Base-by-base conservation (phyloP, 2,888 invertebrate genomes). In the Dendrolimus pini region DNA sequence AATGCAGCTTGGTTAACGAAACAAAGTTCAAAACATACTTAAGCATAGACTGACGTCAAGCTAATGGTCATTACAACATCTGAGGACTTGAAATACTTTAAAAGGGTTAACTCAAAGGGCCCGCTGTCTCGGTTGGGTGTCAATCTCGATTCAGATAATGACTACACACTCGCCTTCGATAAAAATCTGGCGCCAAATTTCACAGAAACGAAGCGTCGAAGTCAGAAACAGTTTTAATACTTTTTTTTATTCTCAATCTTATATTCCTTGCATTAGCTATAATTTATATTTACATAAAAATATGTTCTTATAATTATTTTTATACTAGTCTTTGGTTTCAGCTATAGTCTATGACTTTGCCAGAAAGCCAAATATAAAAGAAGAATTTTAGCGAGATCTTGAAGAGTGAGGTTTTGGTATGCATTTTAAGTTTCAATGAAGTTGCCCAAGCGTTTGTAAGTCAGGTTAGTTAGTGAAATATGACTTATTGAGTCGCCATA, bases 111-210 rank as follows among this genome's bases (percentile, higher is more conserved):
- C 71, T 75, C 79, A 84, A 85, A 83, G 78, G 71, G 70, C 70
- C 83, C 81, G 77, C 78, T 62, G 60, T 62, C 65, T 60, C 58
- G 70, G 63, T 83, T 82, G 77, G 76, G 77, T 82, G 81, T 84
- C 76, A 83, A 88, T 83, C 80, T 74, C 68, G 69, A 71, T 73
- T 71, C 71, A 75, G 85, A 86, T 88, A 87, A 80, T 65, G 61
- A 69, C 65, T 63, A 63, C 63, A 68, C 65, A 62, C 59, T 62
- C 69, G 68, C 69, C 60, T 65, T 61, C 70, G 87, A 86, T 88
- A 82, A 66, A 56, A 67, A 85, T 87, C 88, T 82, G 85, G 85
- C 85, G 85, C 88, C 87, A 85, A 88, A 87, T 83, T 85, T 88
- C 84, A 88, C 84, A 83, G 87, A 85, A 85, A 72, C 75, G 66